Percentiles rank a stretch among this genome's conserved stretches.
phyloP scores from a whole-genome alignment of 2,888 invertebrate species.

The Syrista parreyssii region DNA sequence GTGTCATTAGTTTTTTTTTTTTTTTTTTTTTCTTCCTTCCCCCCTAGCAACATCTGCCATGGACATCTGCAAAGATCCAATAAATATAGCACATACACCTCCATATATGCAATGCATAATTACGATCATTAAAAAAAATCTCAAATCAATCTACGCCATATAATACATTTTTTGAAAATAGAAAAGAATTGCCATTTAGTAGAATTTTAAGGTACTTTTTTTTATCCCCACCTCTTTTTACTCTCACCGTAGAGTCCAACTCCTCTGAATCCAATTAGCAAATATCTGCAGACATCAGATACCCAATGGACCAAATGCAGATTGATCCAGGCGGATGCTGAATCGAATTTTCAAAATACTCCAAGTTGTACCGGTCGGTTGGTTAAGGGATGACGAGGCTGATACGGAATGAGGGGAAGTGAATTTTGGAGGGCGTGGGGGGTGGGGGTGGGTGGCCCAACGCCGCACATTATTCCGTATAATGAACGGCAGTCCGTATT shows the following conservation, averaged over 20 bases:
- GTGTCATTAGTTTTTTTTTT: background rate
- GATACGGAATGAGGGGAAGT: background rate
- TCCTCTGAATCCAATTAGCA: background rate
- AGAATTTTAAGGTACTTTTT: no score
- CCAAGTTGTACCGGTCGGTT: background rate
- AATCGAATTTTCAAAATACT: background rate
- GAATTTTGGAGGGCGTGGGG: background rate
- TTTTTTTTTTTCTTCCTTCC: background rate
- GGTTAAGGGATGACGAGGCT: background rate
- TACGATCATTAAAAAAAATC: no score
- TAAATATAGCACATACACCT: background rate
- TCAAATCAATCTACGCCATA: no score
- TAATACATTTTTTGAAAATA: no score
- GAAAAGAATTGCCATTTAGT: no score
- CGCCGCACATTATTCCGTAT: background rate
- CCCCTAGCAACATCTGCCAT: background rate
- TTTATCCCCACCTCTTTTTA: no score
- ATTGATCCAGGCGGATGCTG: background rate
- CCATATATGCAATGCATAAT: no score
- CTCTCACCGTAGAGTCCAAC: background rate
- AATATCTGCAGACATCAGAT: background rate
- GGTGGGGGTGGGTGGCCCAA: constrained; percentile 6
- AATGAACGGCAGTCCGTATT: constrained; percentile 4
- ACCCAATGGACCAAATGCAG: background rate
- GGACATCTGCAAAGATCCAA: background rate